Evolutionary conservation across 2,113 vertebrate genomes (phyloP).

Genomic region (Urocolius indicus): DNA sequence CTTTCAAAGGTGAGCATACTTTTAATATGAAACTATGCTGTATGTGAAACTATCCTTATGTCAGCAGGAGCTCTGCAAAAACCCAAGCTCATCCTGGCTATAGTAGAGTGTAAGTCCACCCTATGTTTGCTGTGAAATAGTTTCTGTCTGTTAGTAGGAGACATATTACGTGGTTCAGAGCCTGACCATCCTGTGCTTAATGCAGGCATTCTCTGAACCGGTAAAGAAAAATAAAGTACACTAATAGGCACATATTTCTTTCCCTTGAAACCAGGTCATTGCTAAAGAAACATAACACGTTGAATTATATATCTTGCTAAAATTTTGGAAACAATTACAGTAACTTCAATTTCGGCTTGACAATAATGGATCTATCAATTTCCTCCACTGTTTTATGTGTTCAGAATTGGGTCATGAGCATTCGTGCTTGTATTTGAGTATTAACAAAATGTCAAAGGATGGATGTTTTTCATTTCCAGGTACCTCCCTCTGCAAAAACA

Average conservation of each 20-base stretch:
- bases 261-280: conserved; percentile 26
- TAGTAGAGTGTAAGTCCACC: background rate
- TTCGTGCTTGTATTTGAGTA: background rate
- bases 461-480: conserved; percentile 33
- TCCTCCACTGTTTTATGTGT: background rate
- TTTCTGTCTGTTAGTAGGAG: conserved; percentile 11
- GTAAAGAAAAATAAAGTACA: conserved; percentile 29
- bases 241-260: conserved; percentile 29
- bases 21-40: background rate
- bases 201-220: conserved; percentile 7
- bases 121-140: conserved; percentile 2
- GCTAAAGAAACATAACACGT: background rate
- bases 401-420: background rate
- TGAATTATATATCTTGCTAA: conserved; percentile 23
- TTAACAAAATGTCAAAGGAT: conserved; percentile 22
- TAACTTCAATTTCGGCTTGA: conserved; percentile 26
- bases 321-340: conserved; percentile 17
- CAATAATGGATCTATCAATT: background rate
- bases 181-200: conserved; percentile 21
- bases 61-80: conserved; percentile 14
- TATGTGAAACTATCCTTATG: too few relatives aligned
- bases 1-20: conserved; percentile 19
- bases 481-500: background rate
- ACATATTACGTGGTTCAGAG: conserved; percentile 28
- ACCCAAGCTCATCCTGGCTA: conserved; percentile 2